Percentiles rank a stretch among this genome's conserved stretches.
phyloP scores from a whole-genome alignment of 2,888 invertebrate species.

The Epinotia nisella region DNA sequence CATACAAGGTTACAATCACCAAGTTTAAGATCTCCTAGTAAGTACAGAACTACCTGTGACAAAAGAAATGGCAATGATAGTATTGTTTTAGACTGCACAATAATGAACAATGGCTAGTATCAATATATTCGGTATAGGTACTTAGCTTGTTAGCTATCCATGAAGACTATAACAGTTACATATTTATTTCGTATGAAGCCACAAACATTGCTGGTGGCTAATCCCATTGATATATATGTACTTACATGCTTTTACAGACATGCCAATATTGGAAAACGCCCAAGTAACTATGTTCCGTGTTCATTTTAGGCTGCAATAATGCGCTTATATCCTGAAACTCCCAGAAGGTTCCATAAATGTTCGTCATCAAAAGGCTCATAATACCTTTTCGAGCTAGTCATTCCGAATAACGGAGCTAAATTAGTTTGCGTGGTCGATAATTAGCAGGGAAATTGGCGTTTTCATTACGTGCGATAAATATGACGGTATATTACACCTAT shows the following conservation, averaged over 20 bases:
- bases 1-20: too few species aligned
- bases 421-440: slow-evolving; percentile 25
- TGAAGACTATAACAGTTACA: background rate
- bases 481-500: slow-evolving; percentile 7
- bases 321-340: background rate
- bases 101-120: too few species aligned
- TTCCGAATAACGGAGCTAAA: background rate
- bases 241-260: background rate
- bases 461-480: slow-evolving; percentile 18
- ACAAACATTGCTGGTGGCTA: background rate
- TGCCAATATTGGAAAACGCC: background rate
- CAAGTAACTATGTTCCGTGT: background rate
- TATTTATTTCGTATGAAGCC: background rate
- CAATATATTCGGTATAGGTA: too few species aligned
- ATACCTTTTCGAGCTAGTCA: background rate
- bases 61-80: too few species aligned
- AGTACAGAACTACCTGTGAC: too few species aligned
- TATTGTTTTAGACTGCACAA: too few species aligned
- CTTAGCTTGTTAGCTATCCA: too few species aligned
- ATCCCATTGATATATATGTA: background rate
- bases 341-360: slow-evolving; percentile 1
- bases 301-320: background rate
- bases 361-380: background rate
- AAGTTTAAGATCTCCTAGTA: too few species aligned
- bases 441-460: slow-evolving; percentile 20